Evolutionary conservation across 2,888 invertebrate genomes (phyloP).

Genomic region (Ctena decussata): DNA sequence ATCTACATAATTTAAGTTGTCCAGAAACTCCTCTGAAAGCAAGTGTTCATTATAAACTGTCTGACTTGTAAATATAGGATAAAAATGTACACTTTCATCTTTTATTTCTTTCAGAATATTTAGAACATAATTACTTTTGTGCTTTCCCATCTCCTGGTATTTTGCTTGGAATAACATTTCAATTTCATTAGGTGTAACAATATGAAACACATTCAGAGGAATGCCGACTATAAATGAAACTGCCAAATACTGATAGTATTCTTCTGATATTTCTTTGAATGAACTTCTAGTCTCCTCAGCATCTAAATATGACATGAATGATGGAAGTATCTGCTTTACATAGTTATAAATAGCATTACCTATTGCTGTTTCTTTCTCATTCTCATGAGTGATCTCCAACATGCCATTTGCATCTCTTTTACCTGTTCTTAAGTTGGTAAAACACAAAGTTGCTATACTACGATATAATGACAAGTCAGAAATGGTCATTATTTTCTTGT

Average conservation of each 20-base stretch:
- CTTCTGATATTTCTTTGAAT: too few species aligned
- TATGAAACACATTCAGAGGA: background rate
- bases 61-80: background rate
- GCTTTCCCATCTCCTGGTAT: background rate
- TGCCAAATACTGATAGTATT: background rate
- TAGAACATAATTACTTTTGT: background rate
- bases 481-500: background rate
- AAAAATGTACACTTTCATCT: background rate
- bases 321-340: too few species aligned
- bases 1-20: background rate
- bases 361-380: background rate
- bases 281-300: too few species aligned
- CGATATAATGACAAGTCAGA: background rate
- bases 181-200: background rate
- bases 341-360: background rate
- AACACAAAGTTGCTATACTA: background rate
- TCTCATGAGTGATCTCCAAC: background rate
- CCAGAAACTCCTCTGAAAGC: background rate
- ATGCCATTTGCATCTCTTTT: background rate
- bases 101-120: background rate
- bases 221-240: background rate
- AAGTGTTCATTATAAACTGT: background rate
- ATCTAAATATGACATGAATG: too few species aligned
- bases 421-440: background rate
- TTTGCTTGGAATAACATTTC: background rate